phyloP scores from a whole-genome alignment of 2,113 vertebrate species.

The Rhinichthys klamathensis region DNA sequence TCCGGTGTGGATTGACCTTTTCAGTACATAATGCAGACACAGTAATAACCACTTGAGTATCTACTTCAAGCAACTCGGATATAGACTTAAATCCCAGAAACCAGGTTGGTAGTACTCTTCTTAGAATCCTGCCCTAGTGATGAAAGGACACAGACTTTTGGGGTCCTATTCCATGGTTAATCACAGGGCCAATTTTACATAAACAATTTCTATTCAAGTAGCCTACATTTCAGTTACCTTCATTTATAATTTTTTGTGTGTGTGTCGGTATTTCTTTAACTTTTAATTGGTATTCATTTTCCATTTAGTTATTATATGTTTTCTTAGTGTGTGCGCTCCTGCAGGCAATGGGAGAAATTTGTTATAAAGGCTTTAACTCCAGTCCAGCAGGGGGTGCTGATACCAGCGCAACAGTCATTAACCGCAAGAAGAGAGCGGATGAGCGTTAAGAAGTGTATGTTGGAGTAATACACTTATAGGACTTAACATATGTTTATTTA shows the following conservation, averaged over 20 bases:
- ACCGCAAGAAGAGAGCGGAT: too few species aligned
- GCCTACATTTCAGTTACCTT: not conserved
- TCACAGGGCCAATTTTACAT: not conserved
- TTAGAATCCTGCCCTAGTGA: not conserved
- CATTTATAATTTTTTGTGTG: not conserved
- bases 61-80: slow-evolving; percentile 4
- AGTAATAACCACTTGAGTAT: slow-evolving; percentile 10
- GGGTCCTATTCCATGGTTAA: not conserved
- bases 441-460: too few species aligned
- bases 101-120: not conserved
- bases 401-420: too few species aligned
- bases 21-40: slow-evolving; percentile 32
- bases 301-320: too few species aligned
- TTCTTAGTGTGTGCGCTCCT: too few species aligned
- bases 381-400: too few species aligned
- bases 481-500: too few species aligned
- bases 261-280: too few species aligned
- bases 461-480: too few species aligned
- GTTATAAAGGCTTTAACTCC: too few species aligned
- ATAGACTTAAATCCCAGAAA: not conserved
- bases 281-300: too few species aligned
- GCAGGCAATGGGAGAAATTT: too few species aligned
- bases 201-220: not conserved
- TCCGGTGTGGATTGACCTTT: slow-evolving; percentile 41
- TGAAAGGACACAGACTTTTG: not conserved